phyloP scores from a whole-genome alignment of 2,113 vertebrate species.

The Himantopus leucocephalus region DNA sequence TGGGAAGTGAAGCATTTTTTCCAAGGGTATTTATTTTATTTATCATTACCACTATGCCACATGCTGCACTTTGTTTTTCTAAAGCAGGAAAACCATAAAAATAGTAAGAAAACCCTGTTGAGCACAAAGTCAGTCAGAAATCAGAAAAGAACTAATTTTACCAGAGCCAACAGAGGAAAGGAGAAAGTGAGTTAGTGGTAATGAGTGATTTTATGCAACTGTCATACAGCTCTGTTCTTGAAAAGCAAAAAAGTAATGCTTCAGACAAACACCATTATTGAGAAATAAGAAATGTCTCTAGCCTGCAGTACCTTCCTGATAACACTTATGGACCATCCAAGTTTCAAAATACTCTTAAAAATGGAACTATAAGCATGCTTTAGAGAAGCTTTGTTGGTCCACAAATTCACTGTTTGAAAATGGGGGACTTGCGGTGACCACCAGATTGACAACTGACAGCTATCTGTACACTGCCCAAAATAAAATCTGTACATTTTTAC shows the following conservation, averaged over 20 bases:
- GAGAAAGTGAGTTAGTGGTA: background rate
- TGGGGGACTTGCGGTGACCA: background rate
- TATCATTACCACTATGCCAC: background rate
- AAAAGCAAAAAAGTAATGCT: background rate
- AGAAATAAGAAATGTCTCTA: background rate
- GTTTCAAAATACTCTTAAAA: background rate
- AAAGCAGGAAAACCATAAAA: background rate
- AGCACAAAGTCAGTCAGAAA: background rate
- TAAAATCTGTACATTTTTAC: background rate
- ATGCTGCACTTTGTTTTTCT: background rate
- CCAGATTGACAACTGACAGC: background rate
- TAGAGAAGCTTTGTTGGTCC: background rate
- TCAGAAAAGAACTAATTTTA: background rate
- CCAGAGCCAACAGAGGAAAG: background rate
- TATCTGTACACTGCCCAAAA: background rate
- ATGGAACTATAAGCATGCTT: background rate
- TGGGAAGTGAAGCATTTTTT: background rate
- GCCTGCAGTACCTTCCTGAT: background rate
- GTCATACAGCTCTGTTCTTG: background rate
- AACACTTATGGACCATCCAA: background rate
- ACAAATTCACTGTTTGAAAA: background rate
- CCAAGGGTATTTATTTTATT: background rate
- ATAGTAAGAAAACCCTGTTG: background rate
- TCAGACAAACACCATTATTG: background rate
- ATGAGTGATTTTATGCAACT: background rate